Conservation (phyloP, 2,888 invertebrate species). For the Thumatha senex region DNA sequence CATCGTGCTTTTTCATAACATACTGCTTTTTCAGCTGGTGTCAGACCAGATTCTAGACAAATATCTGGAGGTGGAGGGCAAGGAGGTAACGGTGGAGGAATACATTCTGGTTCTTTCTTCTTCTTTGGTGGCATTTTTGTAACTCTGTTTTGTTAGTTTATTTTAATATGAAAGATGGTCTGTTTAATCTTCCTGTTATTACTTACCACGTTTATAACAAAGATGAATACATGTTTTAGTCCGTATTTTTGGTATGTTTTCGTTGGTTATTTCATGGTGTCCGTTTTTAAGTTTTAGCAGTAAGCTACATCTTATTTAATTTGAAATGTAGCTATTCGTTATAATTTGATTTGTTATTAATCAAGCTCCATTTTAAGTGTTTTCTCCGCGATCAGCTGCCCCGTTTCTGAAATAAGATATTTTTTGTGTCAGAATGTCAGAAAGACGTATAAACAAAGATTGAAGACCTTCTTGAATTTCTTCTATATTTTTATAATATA, state of each 20-base stretch:
- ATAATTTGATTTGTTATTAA: background rate
- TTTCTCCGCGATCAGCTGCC: background rate
- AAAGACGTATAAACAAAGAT: background rate
- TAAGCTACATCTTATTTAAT: no score
- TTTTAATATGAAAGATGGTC: background rate
- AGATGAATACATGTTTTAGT: background rate
- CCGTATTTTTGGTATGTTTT: background rate
- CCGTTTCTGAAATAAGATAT: background rate
- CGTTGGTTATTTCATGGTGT: background rate
- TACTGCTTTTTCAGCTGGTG: slow-evolving; percentile 17
- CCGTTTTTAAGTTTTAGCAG: no score
- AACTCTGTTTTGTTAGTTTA: background rate
- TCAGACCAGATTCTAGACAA: slow-evolving; percentile 11
- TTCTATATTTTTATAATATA: background rate
- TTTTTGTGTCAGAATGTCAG: background rate
- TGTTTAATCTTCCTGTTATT: background rate
- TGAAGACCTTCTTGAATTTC: background rate
- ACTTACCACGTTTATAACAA: no score
- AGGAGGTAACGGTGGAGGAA: slow-evolving; percentile 6
- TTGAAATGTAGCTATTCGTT: no score
- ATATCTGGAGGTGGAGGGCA: slow-evolving; percentile 18
- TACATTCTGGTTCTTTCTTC: slow-evolving; percentile 15
- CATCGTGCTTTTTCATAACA: slow-evolving; percentile 18
- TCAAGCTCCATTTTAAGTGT: background rate
- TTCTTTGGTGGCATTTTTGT: slow-evolving; percentile 9